A percentile compares a stretch with the other conserved stretches of the same genome.
Conservation (phyloP, 2,797 vertebrate species). For the Rousettus madagascariensis region DNA sequence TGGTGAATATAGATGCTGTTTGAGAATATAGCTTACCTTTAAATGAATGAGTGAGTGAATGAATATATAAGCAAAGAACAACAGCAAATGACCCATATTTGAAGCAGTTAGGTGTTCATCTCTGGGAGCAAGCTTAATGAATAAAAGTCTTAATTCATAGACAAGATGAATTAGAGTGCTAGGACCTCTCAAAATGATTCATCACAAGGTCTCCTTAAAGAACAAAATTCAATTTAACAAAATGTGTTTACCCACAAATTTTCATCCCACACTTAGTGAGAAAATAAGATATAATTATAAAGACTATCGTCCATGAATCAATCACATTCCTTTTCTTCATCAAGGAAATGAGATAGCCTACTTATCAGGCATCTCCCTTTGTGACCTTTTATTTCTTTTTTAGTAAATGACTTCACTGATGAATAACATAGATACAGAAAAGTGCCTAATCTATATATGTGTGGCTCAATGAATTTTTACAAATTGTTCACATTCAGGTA, state of each 20-base stretch:
- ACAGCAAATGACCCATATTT: background rate
- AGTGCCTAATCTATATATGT: background rate
- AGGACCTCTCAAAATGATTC: constrained; percentile 16
- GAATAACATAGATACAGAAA: background rate
- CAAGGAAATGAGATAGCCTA: background rate
- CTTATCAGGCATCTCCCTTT: background rate
- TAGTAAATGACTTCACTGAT: background rate
- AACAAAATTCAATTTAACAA: constrained; percentile 37
- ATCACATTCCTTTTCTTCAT: background rate
- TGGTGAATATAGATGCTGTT: background rate
- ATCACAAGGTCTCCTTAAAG: background rate
- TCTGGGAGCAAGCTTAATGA: background rate
- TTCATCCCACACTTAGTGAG: background rate
- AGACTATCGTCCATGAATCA: background rate
- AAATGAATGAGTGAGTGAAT: background rate
- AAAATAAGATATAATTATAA: constrained; percentile 34
- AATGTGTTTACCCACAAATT: background rate
- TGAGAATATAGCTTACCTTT: background rate
- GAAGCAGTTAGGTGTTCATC: background rate
- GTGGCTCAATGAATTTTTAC: background rate
- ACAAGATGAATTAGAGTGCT: constrained; percentile 39
- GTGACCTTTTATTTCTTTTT: background rate
- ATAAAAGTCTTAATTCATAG: constrained; percentile 29
- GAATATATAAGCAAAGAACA: background rate
- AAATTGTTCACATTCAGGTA: background rate